Percentiles rank a stretch among this genome's conserved stretches.
Conservation (phyloP, 2,888 invertebrate species). For the Acleris cristana region DNA sequence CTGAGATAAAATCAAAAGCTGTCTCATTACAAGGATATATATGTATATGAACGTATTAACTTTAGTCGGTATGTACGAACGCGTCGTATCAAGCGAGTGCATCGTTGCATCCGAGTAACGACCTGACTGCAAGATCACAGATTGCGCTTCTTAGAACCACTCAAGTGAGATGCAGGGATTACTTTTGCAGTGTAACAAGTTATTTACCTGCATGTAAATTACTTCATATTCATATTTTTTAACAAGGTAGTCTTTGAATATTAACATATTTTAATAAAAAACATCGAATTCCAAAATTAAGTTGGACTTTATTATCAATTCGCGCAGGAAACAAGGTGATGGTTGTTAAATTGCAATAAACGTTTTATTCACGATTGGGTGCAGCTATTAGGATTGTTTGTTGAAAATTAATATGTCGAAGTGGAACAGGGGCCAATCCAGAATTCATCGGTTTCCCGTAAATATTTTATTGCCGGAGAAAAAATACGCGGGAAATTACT, state of each 20-base stretch:
- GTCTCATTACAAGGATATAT: constrained; percentile 44
- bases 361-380: constrained; percentile 15
- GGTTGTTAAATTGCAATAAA: constrained; percentile 25
- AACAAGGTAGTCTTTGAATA: not conserved
- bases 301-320: constrained; percentile 24
- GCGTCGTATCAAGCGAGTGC: constrained; percentile 63
- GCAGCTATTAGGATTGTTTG: constrained; percentile 54
- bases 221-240: not conserved
- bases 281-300: constrained; percentile 1
- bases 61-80: constrained; percentile 41
- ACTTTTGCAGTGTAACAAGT: constrained; percentile 48
- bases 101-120: constrained; percentile 70
- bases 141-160: constrained; percentile 71
- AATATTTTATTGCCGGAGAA: constrained; percentile 78
- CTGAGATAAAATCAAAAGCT: constrained; percentile 35
- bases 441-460: constrained; percentile 76
- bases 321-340: constrained; percentile 20
- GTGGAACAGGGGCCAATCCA: constrained; percentile 67
- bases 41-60: constrained; percentile 38
- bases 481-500: constrained; percentile 74
- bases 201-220: constrained; percentile 10
- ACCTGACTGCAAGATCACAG: constrained; percentile 66
- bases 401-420: constrained; percentile 74
- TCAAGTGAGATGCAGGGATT: constrained; percentile 56
- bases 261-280: constrained; percentile 8